Evolutionary conservation across 2,797 vertebrate genomes (phyloP), one percentile per base, ranked within the genome.

Genomic region (Cossypha heuglini): DNA sequence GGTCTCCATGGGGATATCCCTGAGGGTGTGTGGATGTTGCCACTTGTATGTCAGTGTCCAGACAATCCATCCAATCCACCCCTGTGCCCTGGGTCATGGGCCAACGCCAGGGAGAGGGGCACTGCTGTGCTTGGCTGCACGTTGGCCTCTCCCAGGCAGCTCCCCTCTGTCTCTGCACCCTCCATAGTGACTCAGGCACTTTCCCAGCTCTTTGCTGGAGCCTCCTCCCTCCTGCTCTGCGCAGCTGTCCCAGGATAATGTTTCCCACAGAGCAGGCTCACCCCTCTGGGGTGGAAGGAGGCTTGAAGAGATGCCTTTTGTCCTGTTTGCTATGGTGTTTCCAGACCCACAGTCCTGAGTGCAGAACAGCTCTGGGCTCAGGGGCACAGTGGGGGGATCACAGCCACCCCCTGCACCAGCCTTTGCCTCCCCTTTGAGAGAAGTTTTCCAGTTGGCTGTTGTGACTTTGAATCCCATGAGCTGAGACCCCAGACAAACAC

Each of bases 151-250:
- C 3, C 2, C 66, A 16, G 20, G 54, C 61, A 33, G 29, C 24
- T 74, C n/a, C n/a, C 33, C 49, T 43, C 38, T 4, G 0, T 15
- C 31, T 3, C 46, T 18, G 21, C 31, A 8, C 28, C 57, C 17
- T 68, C 33, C 3, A 1, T 0, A 15, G 19, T 0, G 8, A 22
- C 40, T 67, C 16, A 6, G 3, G 33, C 57, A 17, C 37, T 7
- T 19, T 5, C 49, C 76, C 51, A 4, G 3, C n/a, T 58, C 78
- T 55, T 5, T 37, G 54, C 62, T 3, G 3, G 6, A 1, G 5
- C 52, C 71, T 62, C 38, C 71, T 48, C 58, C 35, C 74, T 81
- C 59, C 62, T 31, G 77, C 87, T 64, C 29, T 43, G 67, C 33
- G 11, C 85, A 82, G 94, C 69, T 93, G 72, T 46, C 64, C 67